Percentiles rank a stretch among this genome's conserved stretches.
Conservation (phyloP, 92 coral and sea anemone species). For the Scolanthus callimorphus region DNA sequence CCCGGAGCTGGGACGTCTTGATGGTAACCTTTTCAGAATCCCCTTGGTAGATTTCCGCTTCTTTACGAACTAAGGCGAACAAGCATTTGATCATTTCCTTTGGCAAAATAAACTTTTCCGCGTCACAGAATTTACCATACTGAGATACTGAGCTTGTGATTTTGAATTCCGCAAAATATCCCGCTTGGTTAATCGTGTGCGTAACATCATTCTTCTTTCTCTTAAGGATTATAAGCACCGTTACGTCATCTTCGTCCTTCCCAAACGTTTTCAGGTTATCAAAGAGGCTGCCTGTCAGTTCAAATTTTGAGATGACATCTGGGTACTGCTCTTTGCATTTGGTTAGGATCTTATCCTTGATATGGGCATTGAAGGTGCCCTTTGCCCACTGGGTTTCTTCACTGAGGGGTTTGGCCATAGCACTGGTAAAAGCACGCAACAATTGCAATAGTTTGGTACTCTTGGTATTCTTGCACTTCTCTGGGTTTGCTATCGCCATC, state of each 20-base stretch:
- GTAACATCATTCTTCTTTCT: conserved; percentile 19
- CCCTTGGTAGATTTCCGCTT: neutral
- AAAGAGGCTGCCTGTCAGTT: conserved; percentile 55
- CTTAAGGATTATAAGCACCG: conserved; percentile 36
- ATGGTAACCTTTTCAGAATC: neutral
- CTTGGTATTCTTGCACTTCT: too few relatives aligned
- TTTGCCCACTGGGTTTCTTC: conserved; percentile 33
- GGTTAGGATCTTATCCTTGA: conserved; percentile 36
- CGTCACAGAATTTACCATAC: conserved; percentile 18
- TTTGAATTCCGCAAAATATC: conserved; percentile 18
- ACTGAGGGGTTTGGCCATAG: conserved; percentile 28
- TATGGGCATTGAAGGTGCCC: conserved; percentile 28
- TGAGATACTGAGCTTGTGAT: conserved; percentile 19
- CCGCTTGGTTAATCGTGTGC: conserved; percentile 4
- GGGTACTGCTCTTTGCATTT: conserved; percentile 25
- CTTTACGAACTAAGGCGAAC: conserved; percentile 13
- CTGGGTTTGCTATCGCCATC: too few relatives aligned
- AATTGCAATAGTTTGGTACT: too few relatives aligned
- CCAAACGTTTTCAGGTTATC: conserved; percentile 43
- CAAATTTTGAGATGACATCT: conserved; percentile 40
- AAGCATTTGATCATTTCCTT: conserved; percentile 55
- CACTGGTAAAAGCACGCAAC: conserved; percentile 6
- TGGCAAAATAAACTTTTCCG: conserved; percentile 33
- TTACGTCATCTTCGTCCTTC: conserved; percentile 47
- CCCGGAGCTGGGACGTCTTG: conserved; percentile 6